A percentile compares a stretch with the other conserved stretches of the same genome.
These are phyloP conservation scores for Todus mexicanus DNA, from an alignment of 2,797 vertebrate species.

Conservation along the genomic window DNA sequence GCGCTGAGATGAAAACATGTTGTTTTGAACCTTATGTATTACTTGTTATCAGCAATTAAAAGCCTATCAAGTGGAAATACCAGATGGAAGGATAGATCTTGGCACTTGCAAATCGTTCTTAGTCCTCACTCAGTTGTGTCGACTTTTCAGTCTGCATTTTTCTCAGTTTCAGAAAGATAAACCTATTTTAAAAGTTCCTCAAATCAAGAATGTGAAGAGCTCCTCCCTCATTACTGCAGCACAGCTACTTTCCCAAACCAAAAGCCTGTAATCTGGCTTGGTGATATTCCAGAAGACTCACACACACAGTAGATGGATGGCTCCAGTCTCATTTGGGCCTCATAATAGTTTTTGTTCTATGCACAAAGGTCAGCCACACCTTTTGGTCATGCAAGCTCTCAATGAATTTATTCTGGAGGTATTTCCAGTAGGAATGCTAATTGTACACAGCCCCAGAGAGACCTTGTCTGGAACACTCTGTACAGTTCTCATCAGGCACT, in stretches of 20 bases:
- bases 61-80: not conserved
- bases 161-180: not conserved
- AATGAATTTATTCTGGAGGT: not conserved
- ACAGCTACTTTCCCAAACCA: not conserved
- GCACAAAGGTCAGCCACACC: not conserved
- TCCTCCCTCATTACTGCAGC: not conserved
- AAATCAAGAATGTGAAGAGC: not conserved
- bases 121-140: not conserved
- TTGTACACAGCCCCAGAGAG: not conserved
- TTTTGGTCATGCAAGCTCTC: not conserved
- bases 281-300: not conserved
- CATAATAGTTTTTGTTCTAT: not conserved
- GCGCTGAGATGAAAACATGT: accelerated
- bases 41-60: not conserved
- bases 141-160: not conserved
- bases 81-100: not conserved
- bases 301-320: not conserved
- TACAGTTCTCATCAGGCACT: not conserved
- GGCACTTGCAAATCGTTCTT: not conserved
- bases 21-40: not conserved
- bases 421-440: not conserved
- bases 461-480: not conserved
- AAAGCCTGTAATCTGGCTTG: not conserved
- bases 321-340: not conserved
- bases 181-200: not conserved